A percentile compares a stretch with the other conserved stretches of the same genome.
phyloP scores from a whole-genome alignment of 2,113 vertebrate genomes.

The Gobiocypris rarus region DNA sequence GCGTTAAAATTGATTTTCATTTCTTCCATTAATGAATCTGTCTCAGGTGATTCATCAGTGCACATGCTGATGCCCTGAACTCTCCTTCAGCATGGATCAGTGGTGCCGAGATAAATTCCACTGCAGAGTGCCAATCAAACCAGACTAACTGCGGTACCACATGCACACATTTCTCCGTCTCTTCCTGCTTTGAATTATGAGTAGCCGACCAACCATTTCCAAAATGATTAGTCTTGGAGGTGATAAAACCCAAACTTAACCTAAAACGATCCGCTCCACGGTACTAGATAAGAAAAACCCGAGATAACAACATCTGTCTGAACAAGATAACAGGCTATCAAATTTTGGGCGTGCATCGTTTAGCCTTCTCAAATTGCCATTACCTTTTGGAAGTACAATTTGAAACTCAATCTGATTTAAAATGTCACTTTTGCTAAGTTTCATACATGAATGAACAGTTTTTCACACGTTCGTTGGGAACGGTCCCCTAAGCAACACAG shows the following conservation, averaged over 20 bases:
- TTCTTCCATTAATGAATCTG: conserved; percentile 68
- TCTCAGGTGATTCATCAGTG: conserved; percentile 71
- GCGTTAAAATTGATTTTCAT: conserved; percentile 69
- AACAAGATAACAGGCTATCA: conserved; percentile 31
- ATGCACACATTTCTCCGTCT: conserved; percentile 58
- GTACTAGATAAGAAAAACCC: background rate
- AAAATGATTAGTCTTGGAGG: conserved; percentile 49
- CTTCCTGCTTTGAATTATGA: conserved; percentile 40
- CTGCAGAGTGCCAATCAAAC: conserved; percentile 56
- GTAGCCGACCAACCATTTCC: conserved; percentile 37
- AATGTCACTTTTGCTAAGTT: conserved; percentile 20
- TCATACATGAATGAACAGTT: background rate
- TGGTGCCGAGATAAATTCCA: conserved; percentile 11
- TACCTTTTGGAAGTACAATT: conserved; percentile 56
- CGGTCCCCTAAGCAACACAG: conserved; percentile 33
- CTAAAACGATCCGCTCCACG: background rate
- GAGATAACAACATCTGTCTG: conserved; percentile 51
- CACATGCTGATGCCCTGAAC: conserved; percentile 61
- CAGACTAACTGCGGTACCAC: conserved; percentile 49
- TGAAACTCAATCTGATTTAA: conserved; percentile 27
- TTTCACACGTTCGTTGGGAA: background rate
- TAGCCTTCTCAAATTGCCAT: conserved; percentile 8
- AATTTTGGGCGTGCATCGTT: conserved; percentile 27
- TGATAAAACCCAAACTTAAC: conserved; percentile 46
- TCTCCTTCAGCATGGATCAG: conserved; percentile 59